These are phyloP conservation scores for Pseudomyrmex sp. DNA, from an alignment of 1,140 invertebrate genomes.

Conservation along the genomic window DNA sequence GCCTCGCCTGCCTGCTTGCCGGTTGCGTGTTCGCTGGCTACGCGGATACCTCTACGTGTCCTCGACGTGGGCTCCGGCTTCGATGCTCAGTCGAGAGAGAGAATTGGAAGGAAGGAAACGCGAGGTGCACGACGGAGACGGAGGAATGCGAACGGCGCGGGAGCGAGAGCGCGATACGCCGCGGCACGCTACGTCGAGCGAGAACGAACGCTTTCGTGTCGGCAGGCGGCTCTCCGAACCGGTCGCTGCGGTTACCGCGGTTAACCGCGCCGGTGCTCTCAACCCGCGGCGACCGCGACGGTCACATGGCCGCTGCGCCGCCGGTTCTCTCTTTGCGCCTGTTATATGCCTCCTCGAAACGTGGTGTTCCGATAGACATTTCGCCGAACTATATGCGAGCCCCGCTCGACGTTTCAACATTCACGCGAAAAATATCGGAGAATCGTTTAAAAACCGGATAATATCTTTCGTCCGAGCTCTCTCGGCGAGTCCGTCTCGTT, in stretches of 20 bases:
- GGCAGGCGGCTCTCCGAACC: constrained; percentile 73
- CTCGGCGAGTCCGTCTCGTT: background rate
- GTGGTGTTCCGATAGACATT: constrained; percentile 6
- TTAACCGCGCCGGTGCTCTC: constrained; percentile 84
- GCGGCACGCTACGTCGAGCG: constrained; percentile 62
- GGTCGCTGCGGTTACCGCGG: constrained; percentile 82
- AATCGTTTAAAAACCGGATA: background rate
- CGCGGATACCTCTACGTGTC: constrained; percentile 80
- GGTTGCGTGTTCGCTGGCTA: constrained; percentile 82
- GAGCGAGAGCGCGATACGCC: constrained; percentile 53
- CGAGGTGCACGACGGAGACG: constrained; percentile 54
- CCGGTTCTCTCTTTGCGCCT: constrained; percentile 23
- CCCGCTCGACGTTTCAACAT: background rate
- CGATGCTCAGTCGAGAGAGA: constrained; percentile 78
- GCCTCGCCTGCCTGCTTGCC: constrained; percentile 73
- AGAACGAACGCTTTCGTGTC: constrained; percentile 50
- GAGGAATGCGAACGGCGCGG: constrained; percentile 28
- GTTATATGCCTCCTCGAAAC: constrained; percentile 22
- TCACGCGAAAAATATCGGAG: constrained; percentile 13
- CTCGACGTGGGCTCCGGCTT: constrained; percentile 72
- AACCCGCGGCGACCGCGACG: constrained; percentile 78
- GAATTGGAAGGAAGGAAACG: constrained; percentile 60
- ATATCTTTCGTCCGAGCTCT: background rate
- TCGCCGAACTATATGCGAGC: constrained; percentile 29
- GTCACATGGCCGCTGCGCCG: constrained; percentile 33